Evolutionary conservation across 2,113 vertebrate genomes (phyloP), one percentile per base, ranked within the genome.

Genomic region (Prionailurus bengalensis): DNA sequence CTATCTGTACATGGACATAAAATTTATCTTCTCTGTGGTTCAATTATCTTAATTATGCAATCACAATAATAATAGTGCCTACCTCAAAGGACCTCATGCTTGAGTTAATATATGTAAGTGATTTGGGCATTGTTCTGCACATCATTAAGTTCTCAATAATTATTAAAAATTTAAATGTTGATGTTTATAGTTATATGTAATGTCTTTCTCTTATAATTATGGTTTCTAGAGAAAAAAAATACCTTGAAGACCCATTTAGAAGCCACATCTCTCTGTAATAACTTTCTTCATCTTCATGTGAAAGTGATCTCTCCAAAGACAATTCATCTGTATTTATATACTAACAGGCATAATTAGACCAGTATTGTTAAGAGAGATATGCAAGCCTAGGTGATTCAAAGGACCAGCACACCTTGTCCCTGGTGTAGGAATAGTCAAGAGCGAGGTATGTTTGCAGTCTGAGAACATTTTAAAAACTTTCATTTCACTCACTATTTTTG

Each of bases 151-250:
- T 84, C 31, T 85, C 63, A 92, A 21, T 74, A 84, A 53, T 45
- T 91, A 36, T 90, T 85, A 80, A 86, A 85, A 78, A 27, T 81
- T 13, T 81, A 73, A 93, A n/a, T 93, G n/a, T 63, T 73, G 7
- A 65, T 58, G 25, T 36, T 48, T 14, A 45, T 39, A 31, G 21
- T 84, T 95, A 85, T 9, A 23, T 66, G 42, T 58, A 39, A 71
- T 48, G 25, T 21, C 9, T 84, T 83, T 45, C 33, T 71, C 1
- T n/a, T 53, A 15, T 16, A 83, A 33, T 78, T 76, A 79, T 12
- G 42, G 9, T 70, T 88, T 82, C 48, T 21, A 27, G 29, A 78
- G 12, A 13, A 63, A 79, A 25, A 74, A 74, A 79, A 11, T 6
- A 78, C 31, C 13, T 45, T 83, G 58, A 90, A 93, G 53, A 68